A percentile compares a stretch with the other conserved stretches of the same genome.
These are phyloP conservation scores for Petrolisthes manimaculis DNA, from an alignment of 2,888 invertebrate genomes.

Conservation along the genomic window DNA sequence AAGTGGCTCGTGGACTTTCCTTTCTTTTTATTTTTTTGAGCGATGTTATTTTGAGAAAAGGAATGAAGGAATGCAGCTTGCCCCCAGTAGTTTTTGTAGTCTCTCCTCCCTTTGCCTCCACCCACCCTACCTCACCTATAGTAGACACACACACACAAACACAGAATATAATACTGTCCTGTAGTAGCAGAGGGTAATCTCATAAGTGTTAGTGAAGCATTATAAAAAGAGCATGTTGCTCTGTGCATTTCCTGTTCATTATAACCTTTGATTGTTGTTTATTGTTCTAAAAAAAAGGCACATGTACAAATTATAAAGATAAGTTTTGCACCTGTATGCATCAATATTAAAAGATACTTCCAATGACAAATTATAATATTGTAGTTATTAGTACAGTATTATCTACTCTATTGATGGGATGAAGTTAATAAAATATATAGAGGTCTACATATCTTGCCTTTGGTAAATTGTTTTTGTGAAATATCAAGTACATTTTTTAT, in stretches of 20 bases:
- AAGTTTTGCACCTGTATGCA: no score
- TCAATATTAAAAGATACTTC: no score
- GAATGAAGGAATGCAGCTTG: constrained; percentile 44
- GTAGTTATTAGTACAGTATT: not conserved
- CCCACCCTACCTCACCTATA: not conserved
- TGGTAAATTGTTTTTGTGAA: not conserved
- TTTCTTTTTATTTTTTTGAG: constrained; percentile 23
- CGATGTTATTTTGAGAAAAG: constrained; percentile 17
- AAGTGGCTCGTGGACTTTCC: constrained; percentile 40
- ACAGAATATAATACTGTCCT: not conserved
- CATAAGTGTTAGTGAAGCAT: no score
- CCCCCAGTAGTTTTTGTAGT: constrained; percentile 28
- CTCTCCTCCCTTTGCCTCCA: not conserved
- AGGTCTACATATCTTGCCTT: not conserved
- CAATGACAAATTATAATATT: no score
- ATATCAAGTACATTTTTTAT: not conserved
- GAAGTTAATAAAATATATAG: not conserved
- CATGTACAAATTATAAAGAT: no score
- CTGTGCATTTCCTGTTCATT: no score
- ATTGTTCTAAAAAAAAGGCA: no score
- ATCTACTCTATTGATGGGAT: not conserved
- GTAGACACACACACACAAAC: not conserved
- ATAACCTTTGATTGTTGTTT: no score
- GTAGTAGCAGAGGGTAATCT: no score
- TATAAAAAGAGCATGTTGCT: no score